Conservation (phyloP, 2,888 invertebrate genomes). For the Hypomecis atomaria region DNA sequence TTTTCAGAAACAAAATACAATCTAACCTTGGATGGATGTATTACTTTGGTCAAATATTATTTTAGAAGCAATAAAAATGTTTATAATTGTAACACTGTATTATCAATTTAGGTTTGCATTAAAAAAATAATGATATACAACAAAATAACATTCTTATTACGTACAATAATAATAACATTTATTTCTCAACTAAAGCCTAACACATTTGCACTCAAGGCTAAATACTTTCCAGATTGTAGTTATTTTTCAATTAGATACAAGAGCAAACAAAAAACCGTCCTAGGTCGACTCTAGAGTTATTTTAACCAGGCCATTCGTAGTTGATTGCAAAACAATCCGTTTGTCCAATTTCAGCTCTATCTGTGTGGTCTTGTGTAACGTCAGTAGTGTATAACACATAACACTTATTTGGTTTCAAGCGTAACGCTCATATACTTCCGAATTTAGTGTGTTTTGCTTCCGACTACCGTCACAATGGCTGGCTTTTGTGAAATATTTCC, state of each 20-base stretch:
- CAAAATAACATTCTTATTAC: no score
- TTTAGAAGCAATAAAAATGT: no score
- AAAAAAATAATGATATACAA: no score
- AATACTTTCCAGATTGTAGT: conserved; percentile 17
- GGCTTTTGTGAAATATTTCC: conserved; percentile 13
- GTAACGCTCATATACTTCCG: conserved; percentile 23
- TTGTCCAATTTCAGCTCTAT: conserved; percentile 24
- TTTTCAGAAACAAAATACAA: no score
- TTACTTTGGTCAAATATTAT: no score
- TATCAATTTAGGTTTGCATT: no score
- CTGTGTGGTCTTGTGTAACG: conserved; percentile 17
- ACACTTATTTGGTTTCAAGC: conserved; percentile 15
- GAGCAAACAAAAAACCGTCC: conserved; percentile 30
- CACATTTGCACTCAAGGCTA: conserved; percentile 17
- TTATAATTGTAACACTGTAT: no score
- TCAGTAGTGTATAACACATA: not conserved
- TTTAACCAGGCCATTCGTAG: conserved; percentile 25
- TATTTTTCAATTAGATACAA: conserved; percentile 28
- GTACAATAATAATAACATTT: not conserved
- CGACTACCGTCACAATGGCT: conserved; percentile 17
- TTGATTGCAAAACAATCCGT: conserved; percentile 28
- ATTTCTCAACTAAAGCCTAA: conserved; percentile 12
- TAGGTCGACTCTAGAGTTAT: conserved; percentile 40
- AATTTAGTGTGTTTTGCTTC: conserved; percentile 10
- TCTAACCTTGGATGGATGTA: no score